Conservation (phyloP, 2,797 vertebrate genomes). For the Poecile montanus region DNA sequence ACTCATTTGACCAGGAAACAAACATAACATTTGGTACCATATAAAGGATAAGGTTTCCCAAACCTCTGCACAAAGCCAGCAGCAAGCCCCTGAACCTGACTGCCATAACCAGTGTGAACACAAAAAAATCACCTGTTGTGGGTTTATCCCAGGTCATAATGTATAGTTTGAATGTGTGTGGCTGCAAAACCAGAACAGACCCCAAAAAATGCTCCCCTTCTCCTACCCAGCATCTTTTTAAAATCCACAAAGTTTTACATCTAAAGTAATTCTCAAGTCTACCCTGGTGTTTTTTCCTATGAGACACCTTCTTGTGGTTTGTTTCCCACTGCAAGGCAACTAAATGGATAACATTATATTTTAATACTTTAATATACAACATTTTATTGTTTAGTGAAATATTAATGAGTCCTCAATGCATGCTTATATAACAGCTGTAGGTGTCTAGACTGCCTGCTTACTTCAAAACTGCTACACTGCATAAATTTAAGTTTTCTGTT, state of each 20-base stretch:
- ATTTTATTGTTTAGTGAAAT: background rate
- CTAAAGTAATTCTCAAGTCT: background rate
- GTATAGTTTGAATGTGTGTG: rapidly evolving
- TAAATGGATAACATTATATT: background rate
- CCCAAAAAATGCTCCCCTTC: background rate
- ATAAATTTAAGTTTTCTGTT: background rate
- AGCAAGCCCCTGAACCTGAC: background rate
- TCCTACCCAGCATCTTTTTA: background rate
- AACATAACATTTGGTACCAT: background rate
- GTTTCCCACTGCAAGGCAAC: background rate
- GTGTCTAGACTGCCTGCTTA: background rate
- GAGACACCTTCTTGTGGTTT: background rate
- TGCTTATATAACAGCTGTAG: background rate
- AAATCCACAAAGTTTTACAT: background rate
- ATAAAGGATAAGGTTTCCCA: background rate
- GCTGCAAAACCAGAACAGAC: background rate
- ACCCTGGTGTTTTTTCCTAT: background rate
- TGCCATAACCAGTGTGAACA: background rate
- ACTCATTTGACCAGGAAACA: background rate
- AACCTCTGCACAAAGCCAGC: background rate
- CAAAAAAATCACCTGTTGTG: background rate
- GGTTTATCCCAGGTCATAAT: background rate
- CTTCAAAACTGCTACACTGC: background rate
- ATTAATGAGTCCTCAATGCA: background rate
- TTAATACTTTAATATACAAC: background rate